Base-by-base conservation (phyloP, 1,140 invertebrate genomes). In the Papilio machaon region DNA sequence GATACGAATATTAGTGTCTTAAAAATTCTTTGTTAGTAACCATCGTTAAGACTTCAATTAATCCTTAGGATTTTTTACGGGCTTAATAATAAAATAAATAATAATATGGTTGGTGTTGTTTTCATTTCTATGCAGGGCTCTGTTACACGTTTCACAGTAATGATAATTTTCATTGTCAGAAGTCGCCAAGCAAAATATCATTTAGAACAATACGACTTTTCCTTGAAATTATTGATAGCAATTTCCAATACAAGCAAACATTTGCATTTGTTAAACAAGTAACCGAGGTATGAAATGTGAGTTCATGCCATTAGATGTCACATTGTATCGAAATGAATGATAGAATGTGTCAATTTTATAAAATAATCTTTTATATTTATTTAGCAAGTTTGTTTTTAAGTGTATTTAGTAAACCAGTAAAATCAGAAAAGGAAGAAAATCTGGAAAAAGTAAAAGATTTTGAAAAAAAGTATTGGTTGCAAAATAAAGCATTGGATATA, bases 401-500 rank as follows among this genome's bases (percentile, higher is more conserved):
- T 73, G 73, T 73, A 47, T 4, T 46, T 17, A 43, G 17, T 47
- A 9, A 10, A 73, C 38, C 38, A 3, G 9, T n/a, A 10, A 73
- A 47, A 13, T 13, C 46, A 13, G 30, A 35, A 70, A 35, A 54
- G 2, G 74, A 76, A 52, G 74, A 76, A 17, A 76, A 76, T 23
- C 0, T 15, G 19, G 19, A 76, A 23, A 47, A 30, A 52, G 19
- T 30, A 35, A 76, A 76, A n/a, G 74, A 76, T 2, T 76, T 76
- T 30, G 46, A 52, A 30, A 76, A 76, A 4, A 47, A 23, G 7
- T 76, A 54, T 23, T 76, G 74, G 74, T 30, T 76, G 43, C 46
- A 46, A 19, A 76, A 76, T 23, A 76, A 76, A 54, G 74, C 74
- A 35, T 30, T 76, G 23, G 47, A 76, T 17, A 52, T 76, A 35